Evolutionary conservation across 2,797 vertebrate genomes (phyloP).

Genomic region (Neomorphus geoffroyi): DNA sequence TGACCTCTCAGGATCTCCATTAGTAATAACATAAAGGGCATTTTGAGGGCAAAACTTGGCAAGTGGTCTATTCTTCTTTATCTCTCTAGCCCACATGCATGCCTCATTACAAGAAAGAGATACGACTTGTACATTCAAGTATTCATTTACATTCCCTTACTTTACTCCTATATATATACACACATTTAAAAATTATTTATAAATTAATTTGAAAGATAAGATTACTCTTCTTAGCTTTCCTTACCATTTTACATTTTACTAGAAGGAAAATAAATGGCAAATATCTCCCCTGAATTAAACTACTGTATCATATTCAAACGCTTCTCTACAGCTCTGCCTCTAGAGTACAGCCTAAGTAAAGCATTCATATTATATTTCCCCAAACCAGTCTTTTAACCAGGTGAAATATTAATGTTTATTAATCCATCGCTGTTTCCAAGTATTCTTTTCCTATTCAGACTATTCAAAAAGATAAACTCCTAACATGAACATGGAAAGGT

Average conservation of each 20-base stretch:
- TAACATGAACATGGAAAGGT: neutral
- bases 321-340: neutral
- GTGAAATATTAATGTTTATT: neutral
- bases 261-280: neutral
- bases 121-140: neutral
- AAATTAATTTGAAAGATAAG: neutral
- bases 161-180: neutral
- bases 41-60: neutral
- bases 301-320: neutral
- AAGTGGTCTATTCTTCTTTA: neutral
- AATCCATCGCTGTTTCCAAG: neutral
- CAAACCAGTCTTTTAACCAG: neutral
- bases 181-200: neutral
- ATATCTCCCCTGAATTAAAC: constrained; percentile 2
- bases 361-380: neutral
- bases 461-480: neutral
- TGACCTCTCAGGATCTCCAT: neutral
- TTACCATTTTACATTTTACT: neutral
- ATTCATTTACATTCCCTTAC: neutral
- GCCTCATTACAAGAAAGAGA: neutral
- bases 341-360: neutral
- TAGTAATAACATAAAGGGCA: neutral
- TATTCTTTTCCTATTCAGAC: neutral
- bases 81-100: neutral
- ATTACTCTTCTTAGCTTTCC: neutral